Conservation (phyloP, 2,113 vertebrate genomes). For the Sinocyclocheilus anophthalmus region DNA sequence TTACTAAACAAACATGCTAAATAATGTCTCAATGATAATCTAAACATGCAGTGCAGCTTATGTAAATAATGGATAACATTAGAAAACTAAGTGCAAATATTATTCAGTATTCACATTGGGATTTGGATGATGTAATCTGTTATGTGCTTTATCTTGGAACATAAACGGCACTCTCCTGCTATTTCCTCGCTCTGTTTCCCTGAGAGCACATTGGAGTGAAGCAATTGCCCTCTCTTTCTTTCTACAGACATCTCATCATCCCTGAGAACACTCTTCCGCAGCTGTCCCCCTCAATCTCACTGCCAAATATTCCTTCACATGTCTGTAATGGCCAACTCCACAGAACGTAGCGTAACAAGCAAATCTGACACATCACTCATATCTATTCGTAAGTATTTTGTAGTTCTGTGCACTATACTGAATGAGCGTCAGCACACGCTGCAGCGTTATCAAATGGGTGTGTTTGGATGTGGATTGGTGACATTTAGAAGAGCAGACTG, state of each 20-base stretch:
- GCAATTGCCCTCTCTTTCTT: slow-evolving; percentile 45
- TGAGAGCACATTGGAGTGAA: slow-evolving; percentile 50
- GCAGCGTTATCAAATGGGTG: not conserved
- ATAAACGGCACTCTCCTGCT: slow-evolving; percentile 12
- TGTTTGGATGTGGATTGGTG: not conserved
- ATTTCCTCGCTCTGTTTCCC: slow-evolving; percentile 45
- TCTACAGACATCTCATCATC: slow-evolving; percentile 43
- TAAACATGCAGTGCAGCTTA: not conserved
- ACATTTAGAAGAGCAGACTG: slow-evolving; percentile 6
- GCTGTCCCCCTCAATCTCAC: slow-evolving; percentile 56
- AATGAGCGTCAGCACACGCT: not conserved
- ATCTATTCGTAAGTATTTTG: slow-evolving; percentile 43
- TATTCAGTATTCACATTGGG: not conserved
- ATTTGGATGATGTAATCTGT: slow-evolving; percentile 1
- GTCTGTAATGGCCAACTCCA: slow-evolving; percentile 44
- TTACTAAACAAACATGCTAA: not conserved
- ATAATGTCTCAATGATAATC: not conserved
- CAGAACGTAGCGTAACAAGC: slow-evolving; percentile 13
- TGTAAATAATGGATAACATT: not conserved
- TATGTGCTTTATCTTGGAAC: slow-evolving; percentile 2
- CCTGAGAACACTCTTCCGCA: slow-evolving; percentile 50
- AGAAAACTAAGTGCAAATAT: slow-evolving; percentile 20
- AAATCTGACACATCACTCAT: not conserved
- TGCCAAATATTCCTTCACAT: slow-evolving; percentile 26
- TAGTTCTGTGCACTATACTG: slow-evolving; percentile 28